Conservation (phyloP, 1,140 invertebrate species). For the Geopemphigus sp. region DNA sequence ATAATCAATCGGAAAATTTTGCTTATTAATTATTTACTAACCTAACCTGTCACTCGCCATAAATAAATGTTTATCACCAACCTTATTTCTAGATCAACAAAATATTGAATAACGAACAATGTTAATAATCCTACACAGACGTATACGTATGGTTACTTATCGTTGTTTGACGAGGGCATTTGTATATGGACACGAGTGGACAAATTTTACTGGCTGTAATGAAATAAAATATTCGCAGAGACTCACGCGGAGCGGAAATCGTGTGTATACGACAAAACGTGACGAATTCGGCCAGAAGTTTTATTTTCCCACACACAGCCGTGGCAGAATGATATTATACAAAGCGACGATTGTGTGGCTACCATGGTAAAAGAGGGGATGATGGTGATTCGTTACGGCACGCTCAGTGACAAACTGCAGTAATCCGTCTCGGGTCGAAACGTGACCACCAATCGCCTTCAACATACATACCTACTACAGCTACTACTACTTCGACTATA, state of each 20-base stretch:
- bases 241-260: background rate
- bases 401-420: background rate
- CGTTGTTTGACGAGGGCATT: too few species aligned
- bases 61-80: too few species aligned
- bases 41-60: too few species aligned
- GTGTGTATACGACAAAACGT: background rate
- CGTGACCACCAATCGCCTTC: background rate
- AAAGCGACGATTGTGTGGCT: background rate
- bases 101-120: too few species aligned
- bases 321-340: background rate
- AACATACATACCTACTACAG: background rate
- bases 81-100: too few species aligned
- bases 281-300: slow-evolving; percentile 43
- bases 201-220: too few species aligned
- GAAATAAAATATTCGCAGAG: background rate
- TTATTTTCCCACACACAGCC: slow-evolving; percentile 30
- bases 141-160: too few species aligned
- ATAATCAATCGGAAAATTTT: too few species aligned
- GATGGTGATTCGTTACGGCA: background rate
- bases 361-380: background rate
- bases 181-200: too few species aligned
- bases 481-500: too few species aligned
- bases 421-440: slow-evolving; percentile 39
- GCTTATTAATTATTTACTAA: too few species aligned
- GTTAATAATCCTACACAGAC: too few species aligned